Evolutionary conservation across 2,113 vertebrate genomes (phyloP).

Genomic region (Hemiscyllium ocellatum): DNA sequence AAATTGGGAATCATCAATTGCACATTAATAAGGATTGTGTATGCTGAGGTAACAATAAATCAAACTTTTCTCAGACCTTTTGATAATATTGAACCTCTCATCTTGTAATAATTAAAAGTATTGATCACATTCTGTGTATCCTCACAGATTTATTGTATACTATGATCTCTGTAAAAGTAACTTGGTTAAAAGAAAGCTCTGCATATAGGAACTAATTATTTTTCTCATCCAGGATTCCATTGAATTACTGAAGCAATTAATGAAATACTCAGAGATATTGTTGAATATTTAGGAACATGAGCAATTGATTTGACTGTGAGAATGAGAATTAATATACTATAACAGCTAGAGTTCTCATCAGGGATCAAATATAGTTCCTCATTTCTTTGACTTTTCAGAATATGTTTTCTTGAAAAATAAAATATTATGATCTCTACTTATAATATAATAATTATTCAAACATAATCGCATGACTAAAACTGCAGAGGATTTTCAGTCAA

Average conservation of each 20-base stretch:
- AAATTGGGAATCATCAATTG: neutral
- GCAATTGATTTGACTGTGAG: neutral
- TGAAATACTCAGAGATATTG: neutral
- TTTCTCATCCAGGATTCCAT: neutral
- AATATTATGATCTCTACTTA: neutral
- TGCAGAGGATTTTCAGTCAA: neutral
- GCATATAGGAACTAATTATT: neutral
- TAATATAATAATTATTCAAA: neutral
- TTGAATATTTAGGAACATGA: neutral
- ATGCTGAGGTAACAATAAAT: neutral
- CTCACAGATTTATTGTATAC: neutral
- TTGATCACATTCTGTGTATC: neutral
- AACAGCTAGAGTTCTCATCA: neutral
- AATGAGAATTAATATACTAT: neutral
- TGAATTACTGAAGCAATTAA: constrained; percentile 18
- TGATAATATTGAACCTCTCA: neutral
- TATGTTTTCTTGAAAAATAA: neutral
- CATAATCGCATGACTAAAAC: neutral
- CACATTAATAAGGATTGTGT: neutral
- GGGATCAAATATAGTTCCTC: neutral
- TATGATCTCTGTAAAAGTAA: neutral
- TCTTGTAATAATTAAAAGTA: neutral
- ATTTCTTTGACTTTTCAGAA: neutral
- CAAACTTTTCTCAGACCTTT: neutral
- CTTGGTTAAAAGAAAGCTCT: neutral